Base-by-base conservation (phyloP, 2,888 invertebrate genomes). In the Leucozona laternaria region DNA sequence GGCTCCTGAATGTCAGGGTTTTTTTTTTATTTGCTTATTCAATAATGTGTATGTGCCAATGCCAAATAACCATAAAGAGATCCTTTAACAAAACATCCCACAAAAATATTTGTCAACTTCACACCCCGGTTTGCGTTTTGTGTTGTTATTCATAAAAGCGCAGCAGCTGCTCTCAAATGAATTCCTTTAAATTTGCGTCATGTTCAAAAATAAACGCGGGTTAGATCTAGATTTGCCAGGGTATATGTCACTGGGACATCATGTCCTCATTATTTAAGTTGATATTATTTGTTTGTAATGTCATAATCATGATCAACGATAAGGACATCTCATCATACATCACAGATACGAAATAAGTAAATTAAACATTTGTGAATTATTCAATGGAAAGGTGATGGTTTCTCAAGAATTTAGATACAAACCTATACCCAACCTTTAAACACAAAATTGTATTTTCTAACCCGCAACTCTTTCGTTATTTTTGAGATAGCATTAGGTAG, bases 91-190 rank as follows among this genome's bases (percentile, higher is more conserved):
- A 79, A 75, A 81, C 81, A 85, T 77, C 85, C 85, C 85, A 86
- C 78, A 86, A 86, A 81, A 86, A 86, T 86, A 86, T 86, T 86
- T 82, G 82, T 58, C 81, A 81, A 70, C 28, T 75, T 64, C 75
- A 82, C 86, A 82, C 81, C 78, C 64, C 28, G 31, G 11, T 64
- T 20, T 48, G 22, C 2, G 11, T 20, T 40, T 13, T 13, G 13
- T 15, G 22, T 68, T 48, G 22, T 53, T 13, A 13, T 22, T 28
- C 15, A 53, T 62, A 57, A 37, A 64, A 73, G 68, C 45, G 45
- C 45, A 62, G 45, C 62, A 28, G 28, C 80, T 66, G 76, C 62
- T 76, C 64, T 68, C 48, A 53, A 17, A 58, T 20, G 40, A 22
- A 15, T 68, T 55, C 60, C n/a, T 17, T 62, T 13, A 68, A 40